A percentile compares a stretch with the other conserved stretches of the same genome.
These are phyloP conservation scores for Pseudolycoriella hygida DNA, from an alignment of 2,888 invertebrate species.

Conservation along the genomic window DNA sequence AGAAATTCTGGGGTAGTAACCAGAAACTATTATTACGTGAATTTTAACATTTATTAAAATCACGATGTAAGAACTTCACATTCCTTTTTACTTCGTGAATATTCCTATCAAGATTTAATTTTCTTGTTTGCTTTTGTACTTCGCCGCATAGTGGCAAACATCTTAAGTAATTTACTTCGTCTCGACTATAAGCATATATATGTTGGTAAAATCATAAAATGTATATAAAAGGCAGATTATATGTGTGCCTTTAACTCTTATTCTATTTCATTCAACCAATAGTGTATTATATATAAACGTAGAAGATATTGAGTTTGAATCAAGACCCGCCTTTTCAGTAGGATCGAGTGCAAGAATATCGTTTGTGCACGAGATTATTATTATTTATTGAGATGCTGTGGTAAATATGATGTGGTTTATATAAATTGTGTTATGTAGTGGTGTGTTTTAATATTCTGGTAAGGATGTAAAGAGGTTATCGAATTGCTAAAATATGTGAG, in stretches of 20 bases:
- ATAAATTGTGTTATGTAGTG: not conserved
- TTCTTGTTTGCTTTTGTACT: not conserved
- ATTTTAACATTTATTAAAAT: no score
- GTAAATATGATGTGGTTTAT: not conserved
- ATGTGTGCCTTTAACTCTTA: no score
- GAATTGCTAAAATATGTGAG: no score
- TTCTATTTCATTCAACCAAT: no score
- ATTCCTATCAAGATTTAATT: conserved; percentile 1
- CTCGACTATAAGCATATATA: not conserved
- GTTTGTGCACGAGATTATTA: not conserved
- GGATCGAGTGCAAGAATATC: not conserved
- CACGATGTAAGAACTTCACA: not conserved
- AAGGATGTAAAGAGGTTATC: not conserved
- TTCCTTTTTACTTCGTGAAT: not conserved
- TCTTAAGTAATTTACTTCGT: not conserved
- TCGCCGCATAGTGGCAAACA: not conserved
- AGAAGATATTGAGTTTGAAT: not conserved
- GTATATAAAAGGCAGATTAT: no score
- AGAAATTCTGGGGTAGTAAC: not conserved
- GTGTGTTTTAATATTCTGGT: not conserved
- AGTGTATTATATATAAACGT: not conserved
- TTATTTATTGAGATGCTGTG: not conserved
- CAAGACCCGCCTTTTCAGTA: not conserved
- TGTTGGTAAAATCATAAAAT: no score
- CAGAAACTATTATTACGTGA: no score